A percentile compares a stretch with the other conserved stretches of the same genome.
These are phyloP conservation scores for Hoplostethus atlanticus DNA, from an alignment of 2,797 vertebrate genomes.

Conservation along the genomic window DNA sequence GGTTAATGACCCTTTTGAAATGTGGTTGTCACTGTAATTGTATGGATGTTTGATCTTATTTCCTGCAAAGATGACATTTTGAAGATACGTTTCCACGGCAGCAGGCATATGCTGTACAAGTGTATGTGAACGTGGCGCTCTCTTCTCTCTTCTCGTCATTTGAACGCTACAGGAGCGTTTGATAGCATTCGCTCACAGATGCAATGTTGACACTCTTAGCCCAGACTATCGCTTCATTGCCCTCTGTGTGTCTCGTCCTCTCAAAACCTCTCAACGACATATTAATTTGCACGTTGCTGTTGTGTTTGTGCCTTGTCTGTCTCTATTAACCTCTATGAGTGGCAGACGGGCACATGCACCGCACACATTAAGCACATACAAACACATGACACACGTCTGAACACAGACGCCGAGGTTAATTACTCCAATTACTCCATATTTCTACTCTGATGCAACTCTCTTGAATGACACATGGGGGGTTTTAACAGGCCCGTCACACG, in stretches of 20 bases:
- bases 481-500: neutral
- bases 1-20: too few species aligned
- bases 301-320: conserved; percentile 23
- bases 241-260: too few species aligned
- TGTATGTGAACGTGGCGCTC: conserved; percentile 1
- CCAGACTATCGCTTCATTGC: neutral
- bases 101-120: conserved; percentile 14
- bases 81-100: neutral
- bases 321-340: conserved; percentile 26
- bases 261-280: conserved; percentile 27
- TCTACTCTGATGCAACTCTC: conserved; percentile 26
- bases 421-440: conserved; percentile 34
- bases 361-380: conserved; percentile 14
- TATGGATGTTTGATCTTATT: conserved; percentile 4
- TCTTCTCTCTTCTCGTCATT: neutral
- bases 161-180: conserved; percentile 27
- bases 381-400: neutral
- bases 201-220: conserved; percentile 20
- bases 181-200: conserved; percentile 34
- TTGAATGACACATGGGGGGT: conserved; percentile 38
- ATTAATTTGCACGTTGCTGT: conserved; percentile 31
- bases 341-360: conserved; percentile 5
- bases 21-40: neutral
- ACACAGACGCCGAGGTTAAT: conserved; percentile 17
- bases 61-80: conserved; percentile 39